A percentile compares a stretch with the other conserved stretches of the same genome.
Evolutionary conservation across 2,888 invertebrate species (phyloP).

Genomic region (Mesopsocus fuscifrons): DNA sequence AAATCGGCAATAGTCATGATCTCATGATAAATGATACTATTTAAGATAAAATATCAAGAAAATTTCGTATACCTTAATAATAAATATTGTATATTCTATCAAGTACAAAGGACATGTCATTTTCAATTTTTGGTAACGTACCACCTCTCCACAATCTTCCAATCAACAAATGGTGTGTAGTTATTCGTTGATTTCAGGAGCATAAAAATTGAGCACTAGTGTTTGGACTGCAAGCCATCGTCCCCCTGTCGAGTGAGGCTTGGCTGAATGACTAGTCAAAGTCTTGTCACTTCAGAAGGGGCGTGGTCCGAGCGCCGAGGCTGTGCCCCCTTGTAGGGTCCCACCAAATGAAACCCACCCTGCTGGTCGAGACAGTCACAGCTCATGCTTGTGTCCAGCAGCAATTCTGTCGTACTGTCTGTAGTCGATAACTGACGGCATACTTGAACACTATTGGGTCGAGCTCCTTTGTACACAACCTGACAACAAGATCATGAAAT

Average conservation of each 20-base stretch:
- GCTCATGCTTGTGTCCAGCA: conserved; percentile 39
- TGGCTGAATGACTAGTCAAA: conserved; percentile 6
- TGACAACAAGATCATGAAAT: too few relatives aligned
- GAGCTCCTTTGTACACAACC: not conserved
- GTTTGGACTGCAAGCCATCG: too few relatives aligned
- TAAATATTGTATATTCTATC: not conserved
- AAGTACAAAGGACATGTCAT: not conserved
- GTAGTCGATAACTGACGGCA: not conserved
- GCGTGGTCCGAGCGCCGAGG: not conserved
- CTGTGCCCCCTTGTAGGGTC: not conserved
- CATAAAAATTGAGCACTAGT: too few relatives aligned
- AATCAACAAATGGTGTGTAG: too few relatives aligned
- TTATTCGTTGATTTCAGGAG: too few relatives aligned
- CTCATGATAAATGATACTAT: too few relatives aligned
- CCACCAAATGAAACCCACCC: not conserved
- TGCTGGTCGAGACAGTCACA: conserved; percentile 43
- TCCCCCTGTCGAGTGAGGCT: not conserved
- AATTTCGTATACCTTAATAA: not conserved
- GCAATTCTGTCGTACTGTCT: not conserved
- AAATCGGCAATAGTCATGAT: too few relatives aligned
- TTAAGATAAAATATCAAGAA: too few relatives aligned
- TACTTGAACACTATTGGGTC: not conserved
- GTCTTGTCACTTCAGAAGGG: conserved; percentile 5
- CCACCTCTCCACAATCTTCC: too few relatives aligned
- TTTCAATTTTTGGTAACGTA: too few relatives aligned